A percentile compares a stretch with the other conserved stretches of the same genome.
These are phyloP conservation scores for Psittacula cyanocephala DNA, from an alignment of 2,113 vertebrate genomes.

Conservation along the genomic window DNA sequence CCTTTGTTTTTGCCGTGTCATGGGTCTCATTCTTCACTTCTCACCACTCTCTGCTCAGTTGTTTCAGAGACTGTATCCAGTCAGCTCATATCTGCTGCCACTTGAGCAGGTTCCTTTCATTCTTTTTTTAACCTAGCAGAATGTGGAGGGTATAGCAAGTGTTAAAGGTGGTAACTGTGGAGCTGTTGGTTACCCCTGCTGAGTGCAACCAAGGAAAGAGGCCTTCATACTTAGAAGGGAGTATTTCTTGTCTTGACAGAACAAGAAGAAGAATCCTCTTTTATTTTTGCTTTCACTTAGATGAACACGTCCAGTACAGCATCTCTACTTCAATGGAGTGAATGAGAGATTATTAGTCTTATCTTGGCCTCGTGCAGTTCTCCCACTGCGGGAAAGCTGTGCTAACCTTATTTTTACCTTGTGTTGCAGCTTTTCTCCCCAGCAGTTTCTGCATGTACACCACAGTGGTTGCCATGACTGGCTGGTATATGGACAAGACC, in stretches of 20 bases:
- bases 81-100: background rate
- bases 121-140: background rate
- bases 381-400: background rate
- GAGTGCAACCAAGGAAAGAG: background rate
- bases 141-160: background rate
- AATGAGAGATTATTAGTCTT: background rate
- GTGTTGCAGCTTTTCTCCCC: slow-evolving; percentile 88
- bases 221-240: background rate
- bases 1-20: background rate
- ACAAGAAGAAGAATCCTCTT: background rate
- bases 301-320: background rate
- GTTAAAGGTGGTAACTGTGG: background rate
- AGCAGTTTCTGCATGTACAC: slow-evolving; percentile 98
- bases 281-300: background rate
- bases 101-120: background rate
- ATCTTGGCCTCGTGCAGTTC: background rate
- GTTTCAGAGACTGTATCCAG: background rate
- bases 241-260: background rate
- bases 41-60: background rate
- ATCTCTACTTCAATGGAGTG: background rate
- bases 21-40: background rate
- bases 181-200: background rate
- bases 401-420: background rate
- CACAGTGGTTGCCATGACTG: slow-evolving; percentile 91
- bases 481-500: slow-evolving; percentile 93